These are phyloP conservation scores for Ylistrum balloti DNA, from an alignment of 1,140 invertebrate species.

Conservation along the genomic window DNA sequence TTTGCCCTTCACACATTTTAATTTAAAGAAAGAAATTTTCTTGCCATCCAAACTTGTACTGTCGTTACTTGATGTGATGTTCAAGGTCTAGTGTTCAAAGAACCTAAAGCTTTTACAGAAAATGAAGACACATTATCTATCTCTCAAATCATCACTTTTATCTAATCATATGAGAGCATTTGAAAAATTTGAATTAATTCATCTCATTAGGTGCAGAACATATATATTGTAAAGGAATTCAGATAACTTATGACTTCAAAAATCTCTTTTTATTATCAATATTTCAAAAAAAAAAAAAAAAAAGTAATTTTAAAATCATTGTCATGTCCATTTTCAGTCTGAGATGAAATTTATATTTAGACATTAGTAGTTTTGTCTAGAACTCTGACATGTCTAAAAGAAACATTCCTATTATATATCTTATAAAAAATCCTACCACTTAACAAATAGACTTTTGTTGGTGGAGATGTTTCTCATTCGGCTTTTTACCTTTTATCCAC, in stretches of 20 bases:
- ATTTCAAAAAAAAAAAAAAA: background rate
- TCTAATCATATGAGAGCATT: constrained; percentile 22
- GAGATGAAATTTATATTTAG: too few species aligned
- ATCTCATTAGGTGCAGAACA: background rate
- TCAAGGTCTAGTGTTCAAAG: constrained; percentile 25
- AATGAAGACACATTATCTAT: background rate
- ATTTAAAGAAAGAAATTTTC: background rate
- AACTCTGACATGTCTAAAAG: background rate
- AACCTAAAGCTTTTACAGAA: background rate
- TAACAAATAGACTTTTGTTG: background rate
- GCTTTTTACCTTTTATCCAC: background rate
- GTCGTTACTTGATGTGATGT: background rate
- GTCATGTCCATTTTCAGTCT: background rate
- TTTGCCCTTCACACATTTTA: constrained; percentile 9
- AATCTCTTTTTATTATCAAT: background rate
- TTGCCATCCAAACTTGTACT: background rate
- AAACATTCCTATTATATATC: background rate
- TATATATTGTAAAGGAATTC: background rate
- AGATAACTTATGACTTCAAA: background rate
- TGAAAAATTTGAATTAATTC: background rate
- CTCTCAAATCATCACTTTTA: background rate
- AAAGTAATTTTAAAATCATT: background rate
- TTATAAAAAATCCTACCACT: background rate
- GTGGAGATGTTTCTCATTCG: background rate
- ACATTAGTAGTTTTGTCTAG: too few species aligned